These are phyloP conservation scores for Drosophila helvetica DNA, from an alignment of 2,888 invertebrate genomes.

Conservation along the genomic window DNA sequence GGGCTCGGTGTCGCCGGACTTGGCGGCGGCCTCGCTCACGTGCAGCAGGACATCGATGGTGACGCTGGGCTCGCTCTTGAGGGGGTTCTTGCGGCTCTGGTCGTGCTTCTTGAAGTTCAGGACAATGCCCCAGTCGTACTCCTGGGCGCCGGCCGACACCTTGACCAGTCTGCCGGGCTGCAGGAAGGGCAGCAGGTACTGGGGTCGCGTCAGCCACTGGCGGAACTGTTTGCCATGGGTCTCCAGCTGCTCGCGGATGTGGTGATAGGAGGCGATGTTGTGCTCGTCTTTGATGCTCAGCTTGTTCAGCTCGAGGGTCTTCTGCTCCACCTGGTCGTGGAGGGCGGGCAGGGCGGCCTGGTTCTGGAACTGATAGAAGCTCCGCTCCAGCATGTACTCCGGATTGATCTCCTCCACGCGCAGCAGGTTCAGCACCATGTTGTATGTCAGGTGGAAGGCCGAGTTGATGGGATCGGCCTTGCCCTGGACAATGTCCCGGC, in stretches of 20 bases:
- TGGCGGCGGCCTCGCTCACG: constrained; percentile 88
- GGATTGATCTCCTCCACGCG: constrained; percentile 99
- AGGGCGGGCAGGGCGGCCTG: constrained; percentile 96
- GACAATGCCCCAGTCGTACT: constrained; percentile 98
- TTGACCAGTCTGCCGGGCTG: constrained; percentile 97
- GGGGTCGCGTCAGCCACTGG: constrained; percentile 91
- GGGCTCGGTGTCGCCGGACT: constrained; percentile 87
- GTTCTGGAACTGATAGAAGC: constrained; percentile 99
- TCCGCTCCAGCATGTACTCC: constrained; percentile 98
- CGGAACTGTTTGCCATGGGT: constrained; percentile 90
- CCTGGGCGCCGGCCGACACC: constrained; percentile 92
- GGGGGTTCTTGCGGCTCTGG: constrained; percentile 84
- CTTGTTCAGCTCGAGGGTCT: constrained; percentile 87
- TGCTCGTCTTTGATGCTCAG: constrained; percentile 90
- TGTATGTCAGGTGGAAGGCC: constrained; percentile 99
- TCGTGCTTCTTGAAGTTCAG: constrained; percentile 94
- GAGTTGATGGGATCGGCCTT: constrained; percentile 98
- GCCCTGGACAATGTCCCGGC: constrained; percentile 93
- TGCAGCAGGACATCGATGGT: constrained; percentile 93
- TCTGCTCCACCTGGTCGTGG: constrained; percentile 88
- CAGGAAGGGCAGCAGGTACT: constrained; percentile 95
- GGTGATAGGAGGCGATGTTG: constrained; percentile 92
- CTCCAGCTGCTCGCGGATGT: constrained; percentile 92
- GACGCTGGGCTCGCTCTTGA: constrained; percentile 84
- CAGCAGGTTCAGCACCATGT: constrained; percentile 98